These are phyloP conservation scores for Mormyrus lacerda DNA, from an alignment of 2,113 vertebrate genomes.

Conservation along the genomic window DNA sequence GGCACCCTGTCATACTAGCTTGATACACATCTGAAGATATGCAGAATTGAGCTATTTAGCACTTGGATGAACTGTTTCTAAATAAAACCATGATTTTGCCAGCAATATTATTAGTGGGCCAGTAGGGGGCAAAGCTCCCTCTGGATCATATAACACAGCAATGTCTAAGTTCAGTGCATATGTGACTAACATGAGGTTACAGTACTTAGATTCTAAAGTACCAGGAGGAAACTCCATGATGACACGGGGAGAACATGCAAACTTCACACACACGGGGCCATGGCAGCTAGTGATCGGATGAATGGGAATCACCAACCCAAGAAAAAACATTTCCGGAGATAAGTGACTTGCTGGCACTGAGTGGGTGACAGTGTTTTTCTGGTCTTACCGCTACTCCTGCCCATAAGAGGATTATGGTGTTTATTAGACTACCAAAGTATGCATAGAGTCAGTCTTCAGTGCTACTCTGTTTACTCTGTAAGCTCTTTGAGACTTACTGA, in stretches of 20 bases:
- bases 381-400: background rate
- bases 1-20: background rate
- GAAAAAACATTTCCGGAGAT: background rate
- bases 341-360: background rate
- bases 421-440: background rate
- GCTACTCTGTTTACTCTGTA: background rate
- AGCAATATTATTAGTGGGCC: background rate
- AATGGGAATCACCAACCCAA: background rate
- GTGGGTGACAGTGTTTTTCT: background rate
- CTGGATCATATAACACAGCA: background rate
- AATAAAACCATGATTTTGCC: background rate
- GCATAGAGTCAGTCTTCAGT: background rate
- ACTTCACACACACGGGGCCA: too few relatives aligned
- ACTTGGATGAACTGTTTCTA: background rate
- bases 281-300: background rate
- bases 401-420: conserved; percentile 8
- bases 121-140: background rate
- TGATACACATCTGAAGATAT: background rate
- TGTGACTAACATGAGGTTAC: background rate
- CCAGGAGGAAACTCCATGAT: too few relatives aligned
- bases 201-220: background rate
- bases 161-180: background rate
- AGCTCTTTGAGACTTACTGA: background rate
- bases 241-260: too few relatives aligned
- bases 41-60: background rate